Base-by-base conservation (phyloP, 2,797 vertebrate genomes). In the Geotria australis region DNA sequence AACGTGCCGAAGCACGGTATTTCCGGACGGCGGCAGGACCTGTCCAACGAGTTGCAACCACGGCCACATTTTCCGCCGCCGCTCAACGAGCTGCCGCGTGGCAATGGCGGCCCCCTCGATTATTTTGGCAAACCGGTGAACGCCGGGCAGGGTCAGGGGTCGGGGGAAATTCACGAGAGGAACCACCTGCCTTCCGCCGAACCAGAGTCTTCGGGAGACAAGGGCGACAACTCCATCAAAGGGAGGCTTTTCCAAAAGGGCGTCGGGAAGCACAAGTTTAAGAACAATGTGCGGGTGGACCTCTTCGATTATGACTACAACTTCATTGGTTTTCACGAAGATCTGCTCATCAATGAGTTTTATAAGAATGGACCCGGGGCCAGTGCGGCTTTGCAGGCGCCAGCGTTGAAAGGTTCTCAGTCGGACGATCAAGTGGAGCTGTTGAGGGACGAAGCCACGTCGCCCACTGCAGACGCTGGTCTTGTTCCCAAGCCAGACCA, bases 241-340 rank as follows among this genome's bases (percentile, higher is more conserved):
- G 73, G 71, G n/a, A 73, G 76, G 53, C 79, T 74, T 46, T 67
- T 70, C 13, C 62, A 66, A 6, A 70, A 73, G 1, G 75, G 78
- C 57, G 72, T 67, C 2, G 61, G 70, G 1, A 65, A 63, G 10
- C 58, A 58, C 15, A 60, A 69, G 7, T 58, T 60, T 2, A 65
- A 68, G 46, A 79, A 73, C 0, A 63, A 61, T 2, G 65, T 80
- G 57, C 69, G 76, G 9, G 78, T 94, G 0, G 86, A 95, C 2
- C 84, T 94, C 57, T 98, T 98, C 66, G 95, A 95, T 68, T 98
- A 98, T 0, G 86, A 98, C 65, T 98, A 98, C 10, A 98, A 98
- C 62, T 98, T 98, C 3, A 98, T 98, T 62, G 83, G 79, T 64
- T 98, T 98, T 66, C 91, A 98, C 0, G 85, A 93, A 63, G 81